Evolutionary conservation across 1,140 invertebrate genomes (phyloP).

Genomic region (Nixonia krombeini): DNA sequence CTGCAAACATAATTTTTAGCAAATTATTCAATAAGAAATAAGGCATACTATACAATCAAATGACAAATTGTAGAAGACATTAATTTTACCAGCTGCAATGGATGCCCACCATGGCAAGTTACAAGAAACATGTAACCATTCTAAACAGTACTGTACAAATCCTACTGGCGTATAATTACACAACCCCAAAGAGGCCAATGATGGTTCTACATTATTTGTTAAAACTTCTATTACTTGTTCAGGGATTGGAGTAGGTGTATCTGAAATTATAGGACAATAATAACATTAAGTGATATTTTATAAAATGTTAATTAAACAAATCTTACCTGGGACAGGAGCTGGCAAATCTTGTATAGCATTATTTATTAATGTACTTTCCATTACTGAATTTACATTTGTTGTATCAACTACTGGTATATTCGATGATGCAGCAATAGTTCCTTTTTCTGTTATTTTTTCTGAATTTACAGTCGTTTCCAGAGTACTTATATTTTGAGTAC

Average conservation of each 20-base stretch:
- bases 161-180: constrained; percentile 80
- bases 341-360: background rate
- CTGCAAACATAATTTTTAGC: constrained; percentile 67
- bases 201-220: constrained; percentile 30
- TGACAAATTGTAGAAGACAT: constrained; percentile 9
- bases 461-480: background rate
- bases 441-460: constrained; percentile 3
- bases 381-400: background rate
- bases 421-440: background rate
- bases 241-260: constrained; percentile 19
- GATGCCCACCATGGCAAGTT: constrained; percentile 92
- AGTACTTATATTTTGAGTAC: constrained; percentile 10
- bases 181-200: constrained; percentile 31
- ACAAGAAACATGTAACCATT: constrained; percentile 82
- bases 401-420: background rate
- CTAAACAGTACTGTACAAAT: constrained; percentile 83
- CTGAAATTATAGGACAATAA: constrained; percentile 19
- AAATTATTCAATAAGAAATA: background rate
- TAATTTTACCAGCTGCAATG: constrained; percentile 79
- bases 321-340: background rate
- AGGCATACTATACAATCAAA: constrained; percentile 5
- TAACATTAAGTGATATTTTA: background rate
- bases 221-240: constrained; percentile 23
- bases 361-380: background rate
- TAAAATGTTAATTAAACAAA: background rate